These are phyloP conservation scores for Centropus bengalensis DNA, from an alignment of 2,113 vertebrate species.

Conservation along the genomic window DNA sequence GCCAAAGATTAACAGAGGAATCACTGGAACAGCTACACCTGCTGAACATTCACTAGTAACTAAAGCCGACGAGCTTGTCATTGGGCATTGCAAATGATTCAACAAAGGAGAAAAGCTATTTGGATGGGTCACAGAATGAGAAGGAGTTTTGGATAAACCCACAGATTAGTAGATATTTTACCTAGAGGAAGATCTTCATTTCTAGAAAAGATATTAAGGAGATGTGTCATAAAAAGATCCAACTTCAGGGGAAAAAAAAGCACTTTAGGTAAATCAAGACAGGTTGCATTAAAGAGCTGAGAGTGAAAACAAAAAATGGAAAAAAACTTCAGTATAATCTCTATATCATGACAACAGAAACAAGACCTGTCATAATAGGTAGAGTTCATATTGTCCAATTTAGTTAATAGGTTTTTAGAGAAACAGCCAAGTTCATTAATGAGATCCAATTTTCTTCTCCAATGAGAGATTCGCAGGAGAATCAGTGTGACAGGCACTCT, in stretches of 20 bases:
- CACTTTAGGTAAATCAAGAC: background rate
- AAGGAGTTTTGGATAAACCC: background rate
- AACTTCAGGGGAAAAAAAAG: fast-evolving
- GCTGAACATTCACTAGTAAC: background rate
- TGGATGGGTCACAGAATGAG: background rate
- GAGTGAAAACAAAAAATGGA: background rate
- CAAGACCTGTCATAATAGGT: background rate
- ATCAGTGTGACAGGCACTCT: background rate
- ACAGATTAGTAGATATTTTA: background rate
- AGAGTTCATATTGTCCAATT: background rate
- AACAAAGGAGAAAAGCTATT: background rate
- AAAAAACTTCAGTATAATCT: background rate
- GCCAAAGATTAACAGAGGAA: background rate
- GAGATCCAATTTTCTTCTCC: background rate
- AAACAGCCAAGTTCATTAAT: background rate
- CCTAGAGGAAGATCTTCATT: background rate
- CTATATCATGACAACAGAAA: background rate
- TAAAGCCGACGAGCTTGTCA: background rate
- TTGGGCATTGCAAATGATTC: background rate
- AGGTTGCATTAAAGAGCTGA: background rate
- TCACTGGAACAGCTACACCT: background rate
- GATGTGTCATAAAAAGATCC: background rate
- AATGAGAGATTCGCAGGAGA: background rate
- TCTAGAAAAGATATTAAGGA: background rate
- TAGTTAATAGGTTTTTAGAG: background rate